Percentiles rank a stretch among this genome's conserved stretches.
phyloP scores from a whole-genome alignment of 2,888 invertebrate species.

The Liposcelis brunnea region DNA sequence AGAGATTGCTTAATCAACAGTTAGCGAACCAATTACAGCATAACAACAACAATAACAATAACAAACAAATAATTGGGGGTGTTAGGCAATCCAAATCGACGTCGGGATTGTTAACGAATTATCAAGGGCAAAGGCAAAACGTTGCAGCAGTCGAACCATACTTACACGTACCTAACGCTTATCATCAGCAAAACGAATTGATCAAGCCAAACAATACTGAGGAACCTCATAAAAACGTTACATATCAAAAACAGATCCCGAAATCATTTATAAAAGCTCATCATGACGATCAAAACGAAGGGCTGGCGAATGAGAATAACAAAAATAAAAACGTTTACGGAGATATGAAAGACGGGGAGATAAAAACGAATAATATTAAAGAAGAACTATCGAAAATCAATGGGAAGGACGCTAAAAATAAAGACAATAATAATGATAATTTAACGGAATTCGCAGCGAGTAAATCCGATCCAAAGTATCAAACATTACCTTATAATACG shows the following conservation, averaged over 20 bases:
- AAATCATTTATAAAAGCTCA: no score
- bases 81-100: not conserved
- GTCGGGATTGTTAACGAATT: not conserved
- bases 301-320: no score
- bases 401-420: conserved; percentile 9
- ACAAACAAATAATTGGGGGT: conserved; percentile 1
- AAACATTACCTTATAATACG: conserved; percentile 77
- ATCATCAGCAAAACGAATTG: conserved; percentile 10
- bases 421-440: conserved; percentile 35
- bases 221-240: conserved; percentile 21
- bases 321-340: no score
- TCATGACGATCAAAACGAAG: no score
- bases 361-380: no score
- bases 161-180: conserved; percentile 52
- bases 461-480: conserved; percentile 80
- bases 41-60: conserved; percentile 21
- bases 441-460: conserved; percentile 55
- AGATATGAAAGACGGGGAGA: no score
- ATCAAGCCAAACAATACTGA: conserved; percentile 6
- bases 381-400: conserved; percentile 15
- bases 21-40: conserved; percentile 35
- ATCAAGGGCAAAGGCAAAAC: conserved; percentile 38
- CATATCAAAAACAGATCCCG: conserved; percentile 24
- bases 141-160: conserved; percentile 78
- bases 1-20: conserved; percentile 67